Conservation (phyloP, 2,113 vertebrate species). For the Strix uralensis region DNA sequence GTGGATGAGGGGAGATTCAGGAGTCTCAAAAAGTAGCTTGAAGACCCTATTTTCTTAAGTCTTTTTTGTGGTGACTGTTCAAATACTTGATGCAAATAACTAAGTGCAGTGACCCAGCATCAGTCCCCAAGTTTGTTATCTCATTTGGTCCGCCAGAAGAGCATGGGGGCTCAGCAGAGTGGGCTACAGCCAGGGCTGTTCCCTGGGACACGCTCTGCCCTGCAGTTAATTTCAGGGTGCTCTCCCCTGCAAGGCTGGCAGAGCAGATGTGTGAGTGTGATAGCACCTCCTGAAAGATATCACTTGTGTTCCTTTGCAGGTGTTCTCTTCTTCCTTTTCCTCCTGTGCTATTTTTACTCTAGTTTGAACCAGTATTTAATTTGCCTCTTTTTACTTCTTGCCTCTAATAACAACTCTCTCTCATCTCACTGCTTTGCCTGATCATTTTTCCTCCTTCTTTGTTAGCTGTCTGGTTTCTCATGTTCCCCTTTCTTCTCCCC, state of each 20-base stretch:
- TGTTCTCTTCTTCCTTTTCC: not conserved
- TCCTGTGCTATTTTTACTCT: conserved; percentile 33
- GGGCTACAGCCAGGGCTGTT: not conserved
- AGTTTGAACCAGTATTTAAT: conserved; percentile 46
- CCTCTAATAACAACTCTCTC: not conserved
- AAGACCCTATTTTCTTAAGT: not conserved
- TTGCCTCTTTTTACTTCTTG: conserved; percentile 24
- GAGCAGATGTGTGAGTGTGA: not conserved
- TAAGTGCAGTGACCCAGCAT: not conserved
- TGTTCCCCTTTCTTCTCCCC: not conserved
- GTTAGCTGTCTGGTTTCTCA: not conserved
- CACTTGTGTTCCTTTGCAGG: not conserved
- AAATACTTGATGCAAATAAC: not conserved
- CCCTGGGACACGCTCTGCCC: not conserved
- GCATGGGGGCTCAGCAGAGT: fast-evolving
- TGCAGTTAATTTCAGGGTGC: not conserved
- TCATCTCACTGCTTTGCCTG: not conserved
- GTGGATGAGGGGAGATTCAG: not conserved
- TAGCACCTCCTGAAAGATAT: not conserved
- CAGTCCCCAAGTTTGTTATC: not conserved
- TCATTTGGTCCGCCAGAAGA: not conserved
- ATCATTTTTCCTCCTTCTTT: not conserved
- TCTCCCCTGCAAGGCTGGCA: not conserved
- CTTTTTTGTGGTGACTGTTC: not conserved
- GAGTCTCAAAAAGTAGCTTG: not conserved